Percentiles rank a stretch among this genome's conserved stretches.
Conservation (phyloP, 2,797 vertebrate species). For the Phataginus tricuspis region DNA sequence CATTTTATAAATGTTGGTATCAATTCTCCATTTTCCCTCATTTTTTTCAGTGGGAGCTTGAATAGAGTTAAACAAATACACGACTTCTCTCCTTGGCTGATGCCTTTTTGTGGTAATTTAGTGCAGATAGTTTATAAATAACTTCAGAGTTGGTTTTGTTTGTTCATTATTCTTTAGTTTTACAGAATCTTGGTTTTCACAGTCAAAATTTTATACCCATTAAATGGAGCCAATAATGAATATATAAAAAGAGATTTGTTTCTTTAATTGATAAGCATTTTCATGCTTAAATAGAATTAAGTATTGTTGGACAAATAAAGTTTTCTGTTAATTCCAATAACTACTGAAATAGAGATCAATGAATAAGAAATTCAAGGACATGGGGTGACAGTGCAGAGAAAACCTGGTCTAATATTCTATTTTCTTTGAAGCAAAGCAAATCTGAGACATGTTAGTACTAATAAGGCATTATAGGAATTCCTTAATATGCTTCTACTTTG, state of each 20-base stretch:
- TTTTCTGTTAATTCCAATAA: slow-evolving; percentile 41
- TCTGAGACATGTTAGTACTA: background rate
- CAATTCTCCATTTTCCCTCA: background rate
- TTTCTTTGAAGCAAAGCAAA: slow-evolving; percentile 38
- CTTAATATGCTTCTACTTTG: slow-evolving; percentile 41
- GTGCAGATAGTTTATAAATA: background rate
- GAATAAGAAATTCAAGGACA: slow-evolving; percentile 35
- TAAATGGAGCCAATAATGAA: background rate
- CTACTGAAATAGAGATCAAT: background rate
- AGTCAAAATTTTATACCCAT: background rate
- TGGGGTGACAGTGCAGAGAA: background rate
- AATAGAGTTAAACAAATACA: background rate
- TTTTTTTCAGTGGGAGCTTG: background rate
- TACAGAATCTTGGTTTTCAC: background rate
- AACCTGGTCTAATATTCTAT: background rate
- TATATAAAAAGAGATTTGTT: background rate
- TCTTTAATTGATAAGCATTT: background rate
- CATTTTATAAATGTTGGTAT: background rate
- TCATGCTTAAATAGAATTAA: slow-evolving; percentile 38
- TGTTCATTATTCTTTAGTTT: background rate
- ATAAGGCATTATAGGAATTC: slow-evolving; percentile 1
- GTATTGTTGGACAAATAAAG: slow-evolving; percentile 25
- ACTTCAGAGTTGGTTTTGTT: background rate
- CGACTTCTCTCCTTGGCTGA: background rate
- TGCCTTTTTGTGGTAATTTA: background rate